phyloP scores from a whole-genome alignment of 2,888 invertebrate genomes.

The Celastrina argiolus region DNA sequence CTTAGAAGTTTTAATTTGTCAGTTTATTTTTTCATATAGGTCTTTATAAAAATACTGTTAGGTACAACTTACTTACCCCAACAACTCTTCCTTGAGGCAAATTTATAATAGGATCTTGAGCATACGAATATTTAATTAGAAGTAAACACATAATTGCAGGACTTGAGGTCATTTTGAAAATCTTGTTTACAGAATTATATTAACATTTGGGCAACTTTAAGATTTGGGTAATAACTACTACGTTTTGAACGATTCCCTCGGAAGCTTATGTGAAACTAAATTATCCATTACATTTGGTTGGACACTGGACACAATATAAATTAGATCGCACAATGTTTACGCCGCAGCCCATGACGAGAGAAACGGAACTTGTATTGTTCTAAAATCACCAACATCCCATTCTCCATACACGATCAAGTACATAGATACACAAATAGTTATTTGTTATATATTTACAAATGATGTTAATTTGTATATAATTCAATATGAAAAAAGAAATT shows the following conservation, averaged over 20 bases:
- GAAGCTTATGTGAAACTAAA: neutral
- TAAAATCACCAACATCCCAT: slow-evolving; percentile 50
- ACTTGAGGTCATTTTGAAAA: slow-evolving; percentile 3
- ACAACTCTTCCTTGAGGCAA: slow-evolving; percentile 78
- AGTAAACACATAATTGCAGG: neutral
- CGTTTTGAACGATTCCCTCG: slow-evolving; percentile 1
- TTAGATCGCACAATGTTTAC: slow-evolving; percentile 64
- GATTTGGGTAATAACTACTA: no score
- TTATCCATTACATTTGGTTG: slow-evolving; percentile 30
- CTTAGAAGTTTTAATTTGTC: no score
- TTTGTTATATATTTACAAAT: no score
- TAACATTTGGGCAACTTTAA: neutral
- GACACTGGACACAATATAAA: slow-evolving; percentile 58
- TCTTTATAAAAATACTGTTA: no score
- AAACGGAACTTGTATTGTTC: slow-evolving; percentile 64
- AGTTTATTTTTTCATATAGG: no score
- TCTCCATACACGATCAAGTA: slow-evolving; percentile 33
- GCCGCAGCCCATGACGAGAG: slow-evolving; percentile 63
- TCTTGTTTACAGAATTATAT: neutral
- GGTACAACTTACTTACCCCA: slow-evolving; percentile 76
- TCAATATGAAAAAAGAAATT: no score
- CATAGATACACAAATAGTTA: slow-evolving; percentile 12
- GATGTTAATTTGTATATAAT: no score
- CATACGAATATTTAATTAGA: slow-evolving; percentile 24
- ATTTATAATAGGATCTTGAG: slow-evolving; percentile 73